Conservation (phyloP, 2,113 vertebrate species). For the Leptocoma aspasia region DNA sequence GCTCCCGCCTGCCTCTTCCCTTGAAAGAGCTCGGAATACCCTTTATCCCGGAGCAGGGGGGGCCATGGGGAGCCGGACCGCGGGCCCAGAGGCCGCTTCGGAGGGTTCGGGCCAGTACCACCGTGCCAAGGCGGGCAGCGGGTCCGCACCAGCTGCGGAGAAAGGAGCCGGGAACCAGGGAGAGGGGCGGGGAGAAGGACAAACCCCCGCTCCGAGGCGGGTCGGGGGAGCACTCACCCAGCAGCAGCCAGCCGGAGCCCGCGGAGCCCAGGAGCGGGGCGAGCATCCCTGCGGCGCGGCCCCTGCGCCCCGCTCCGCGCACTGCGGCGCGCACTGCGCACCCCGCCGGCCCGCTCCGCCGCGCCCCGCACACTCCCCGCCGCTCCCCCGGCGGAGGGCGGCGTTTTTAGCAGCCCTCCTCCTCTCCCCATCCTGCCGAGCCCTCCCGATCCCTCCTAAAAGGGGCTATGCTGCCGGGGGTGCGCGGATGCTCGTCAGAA, state of each 20-base stretch:
- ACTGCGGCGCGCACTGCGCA: slow-evolving; percentile 39
- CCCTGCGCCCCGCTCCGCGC: slow-evolving; percentile 3
- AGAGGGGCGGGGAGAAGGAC: not conserved
- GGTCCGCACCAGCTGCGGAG: not conserved
- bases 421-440: not conserved
- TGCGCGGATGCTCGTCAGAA: not conserved
- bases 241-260: slow-evolving; percentile 73
- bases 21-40: not conserved
- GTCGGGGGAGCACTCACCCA: slow-evolving; percentile 64
- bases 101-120: not conserved
- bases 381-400: not conserved
- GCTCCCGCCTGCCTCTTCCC: not conserved
- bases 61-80: not conserved
- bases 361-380: not conserved
- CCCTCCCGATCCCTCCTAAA: not conserved
- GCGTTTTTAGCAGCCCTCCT: slow-evolving; percentile 28
- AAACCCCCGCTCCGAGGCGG: too few species aligned
- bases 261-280: slow-evolving; percentile 73
- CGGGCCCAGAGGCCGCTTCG: not conserved
- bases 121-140: not conserved
- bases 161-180: not conserved
- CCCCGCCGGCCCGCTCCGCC: not conserved
- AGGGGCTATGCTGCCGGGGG: not conserved
- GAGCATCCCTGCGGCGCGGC: slow-evolving; percentile 71
- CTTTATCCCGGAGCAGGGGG: not conserved